phyloP scores from a whole-genome alignment of 2,888 invertebrate species.

The Ormyrus labotus region DNA sequence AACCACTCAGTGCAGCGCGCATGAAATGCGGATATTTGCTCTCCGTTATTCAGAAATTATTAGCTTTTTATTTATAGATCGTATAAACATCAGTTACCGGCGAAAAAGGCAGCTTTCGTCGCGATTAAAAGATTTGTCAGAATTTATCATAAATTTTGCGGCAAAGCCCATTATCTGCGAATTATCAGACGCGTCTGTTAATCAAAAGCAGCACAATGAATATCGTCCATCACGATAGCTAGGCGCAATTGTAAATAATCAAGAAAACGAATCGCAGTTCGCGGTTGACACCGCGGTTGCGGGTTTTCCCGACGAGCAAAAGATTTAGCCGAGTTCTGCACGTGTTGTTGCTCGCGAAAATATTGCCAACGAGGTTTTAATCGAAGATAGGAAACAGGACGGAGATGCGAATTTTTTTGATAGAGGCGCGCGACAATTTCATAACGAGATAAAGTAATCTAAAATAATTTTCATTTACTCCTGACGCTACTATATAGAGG shows the following conservation, averaged over 20 bases:
- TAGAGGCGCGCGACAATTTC: too few species aligned
- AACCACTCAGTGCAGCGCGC: too few species aligned
- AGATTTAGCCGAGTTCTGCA: not conserved
- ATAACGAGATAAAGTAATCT: conserved; percentile 20
- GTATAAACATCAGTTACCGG: conserved; percentile 35
- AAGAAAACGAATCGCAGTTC: too few species aligned
- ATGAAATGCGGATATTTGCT: too few species aligned
- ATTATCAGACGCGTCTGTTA: conserved; percentile 20
- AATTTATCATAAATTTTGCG: conserved; percentile 26
- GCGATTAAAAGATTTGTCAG: not conserved
- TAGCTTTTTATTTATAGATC: conserved; percentile 22
- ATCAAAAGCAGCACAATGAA: not conserved
- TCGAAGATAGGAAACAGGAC: not conserved
- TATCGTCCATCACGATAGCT: too few species aligned
- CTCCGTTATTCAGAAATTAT: too few species aligned
- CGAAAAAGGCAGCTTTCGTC: conserved; percentile 27
- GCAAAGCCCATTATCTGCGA: conserved; percentile 22
- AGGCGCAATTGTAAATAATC: too few species aligned
- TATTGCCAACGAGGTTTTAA: not conserved
- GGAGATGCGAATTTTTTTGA: not conserved
- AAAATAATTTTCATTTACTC: conserved; percentile 20
- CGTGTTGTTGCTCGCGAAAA: not conserved
- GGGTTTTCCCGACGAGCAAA: not conserved
- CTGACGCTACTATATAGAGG: not conserved
- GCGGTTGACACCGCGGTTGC: too few species aligned